Percentiles rank a stretch among this genome's conserved stretches.
Conservation (phyloP, 2,888 invertebrate species). For the Tenthredo livida region DNA sequence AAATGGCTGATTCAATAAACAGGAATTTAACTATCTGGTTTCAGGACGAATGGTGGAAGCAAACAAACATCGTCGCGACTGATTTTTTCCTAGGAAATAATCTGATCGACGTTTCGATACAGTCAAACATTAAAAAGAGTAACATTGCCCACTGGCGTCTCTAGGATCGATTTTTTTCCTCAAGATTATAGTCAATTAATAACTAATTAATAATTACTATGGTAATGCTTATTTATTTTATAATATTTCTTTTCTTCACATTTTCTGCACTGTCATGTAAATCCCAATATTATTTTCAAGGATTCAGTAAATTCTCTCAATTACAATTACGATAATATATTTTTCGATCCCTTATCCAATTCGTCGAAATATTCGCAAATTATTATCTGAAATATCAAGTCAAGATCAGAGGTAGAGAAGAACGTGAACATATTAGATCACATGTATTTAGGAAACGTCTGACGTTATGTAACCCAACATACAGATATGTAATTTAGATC, state of each 20-base stretch:
- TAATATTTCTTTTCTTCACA: not conserved
- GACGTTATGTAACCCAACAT: not conserved
- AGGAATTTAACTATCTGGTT: constrained; percentile 77
- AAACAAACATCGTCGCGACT: constrained; percentile 79
- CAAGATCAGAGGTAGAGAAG: not conserved
- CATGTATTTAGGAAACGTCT: not conserved
- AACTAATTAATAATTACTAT: constrained; percentile 15
- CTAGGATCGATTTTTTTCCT: not conserved
- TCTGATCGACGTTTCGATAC: constrained; percentile 78
- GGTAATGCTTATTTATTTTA: constrained; percentile 24
- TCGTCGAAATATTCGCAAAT: not conserved
- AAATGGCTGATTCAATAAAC: constrained; percentile 78
- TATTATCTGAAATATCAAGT: not conserved
- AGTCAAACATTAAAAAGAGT: constrained; percentile 75
- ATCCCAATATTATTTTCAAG: constrained; percentile 13
- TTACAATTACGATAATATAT: not conserved
- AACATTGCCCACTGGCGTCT: constrained; percentile 65
- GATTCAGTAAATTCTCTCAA: constrained; percentile 3
- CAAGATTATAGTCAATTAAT: constrained; percentile 1
- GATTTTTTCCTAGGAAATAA: constrained; percentile 80
- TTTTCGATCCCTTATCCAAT: not conserved
- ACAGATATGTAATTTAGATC: not conserved
- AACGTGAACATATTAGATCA: not conserved
- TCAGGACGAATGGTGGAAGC: constrained; percentile 75
- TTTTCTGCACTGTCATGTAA: constrained; percentile 7